Conservation (phyloP, 1,140 invertebrate genomes). For the Cyclina sinensis region DNA sequence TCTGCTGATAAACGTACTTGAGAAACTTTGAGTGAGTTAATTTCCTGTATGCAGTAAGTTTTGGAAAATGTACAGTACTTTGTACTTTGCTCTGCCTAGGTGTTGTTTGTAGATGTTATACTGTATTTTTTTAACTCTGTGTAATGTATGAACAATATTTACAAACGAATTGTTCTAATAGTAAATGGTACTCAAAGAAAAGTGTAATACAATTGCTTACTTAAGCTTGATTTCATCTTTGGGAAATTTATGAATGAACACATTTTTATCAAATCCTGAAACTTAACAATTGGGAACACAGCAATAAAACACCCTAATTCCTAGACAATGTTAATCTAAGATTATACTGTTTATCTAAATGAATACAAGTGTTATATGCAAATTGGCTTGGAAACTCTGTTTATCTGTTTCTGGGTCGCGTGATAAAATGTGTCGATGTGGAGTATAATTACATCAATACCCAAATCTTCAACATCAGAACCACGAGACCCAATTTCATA, state of each 20-base stretch:
- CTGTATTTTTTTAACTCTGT: background rate
- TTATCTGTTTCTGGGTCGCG: too few relatives aligned
- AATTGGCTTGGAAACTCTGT: too few relatives aligned
- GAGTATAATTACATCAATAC: too few relatives aligned
- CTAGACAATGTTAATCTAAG: background rate
- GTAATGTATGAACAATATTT: too few relatives aligned
- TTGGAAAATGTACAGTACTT: background rate
- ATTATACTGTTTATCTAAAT: background rate
- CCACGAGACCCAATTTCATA: too few relatives aligned
- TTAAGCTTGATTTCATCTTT: background rate
- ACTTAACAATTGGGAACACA: constrained; percentile 8
- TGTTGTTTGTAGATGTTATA: background rate
- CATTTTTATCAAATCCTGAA: background rate
- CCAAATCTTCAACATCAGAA: too few relatives aligned
- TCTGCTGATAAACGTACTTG: background rate
- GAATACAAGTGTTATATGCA: too few relatives aligned
- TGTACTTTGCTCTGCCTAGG: background rate
- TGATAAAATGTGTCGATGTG: too few relatives aligned
- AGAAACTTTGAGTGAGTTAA: background rate
- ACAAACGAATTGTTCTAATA: too few relatives aligned
- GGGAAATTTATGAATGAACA: background rate
- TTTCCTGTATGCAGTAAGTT: background rate
- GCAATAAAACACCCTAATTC: constrained; percentile 15
- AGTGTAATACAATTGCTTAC: background rate
- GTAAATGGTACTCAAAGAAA: background rate